Evolutionary conservation across 2,113 vertebrate genomes (phyloP), one percentile per base, ranked within the genome.

Genomic region (Sinocyclocheilus anophthalmus): DNA sequence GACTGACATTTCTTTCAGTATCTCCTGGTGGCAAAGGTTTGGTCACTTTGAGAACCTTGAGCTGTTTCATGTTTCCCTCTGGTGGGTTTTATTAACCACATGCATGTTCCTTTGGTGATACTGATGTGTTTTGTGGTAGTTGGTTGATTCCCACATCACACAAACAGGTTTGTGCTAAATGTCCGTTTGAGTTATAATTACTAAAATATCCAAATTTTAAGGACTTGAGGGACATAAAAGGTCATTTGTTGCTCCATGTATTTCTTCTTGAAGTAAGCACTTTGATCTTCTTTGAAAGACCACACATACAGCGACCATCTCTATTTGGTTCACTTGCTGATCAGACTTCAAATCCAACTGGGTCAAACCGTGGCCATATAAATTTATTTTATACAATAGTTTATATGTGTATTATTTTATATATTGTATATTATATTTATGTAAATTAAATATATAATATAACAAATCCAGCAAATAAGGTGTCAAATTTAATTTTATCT

Each of bases 121-220:
- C 72, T 80, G 55, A 87, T 57, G 79, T 87, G 86, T 61, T 85
- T 79, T 85, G 73, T 45, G 63, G 65, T 65, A 22, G 14, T 79
- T 76, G 20, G 57, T 55, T 50, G 72, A 85, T 73, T 69, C 33
- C 65, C 73, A 70, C 33, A 63, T 79, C 39, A 72, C 70, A 89
- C 83, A 87, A 69, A 3, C 30, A 48, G 65, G n/a, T 20, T n/a
- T 86, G 14, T 65, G 30, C 83, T 65, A 67, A 63, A 63, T 9
- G 26, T 48, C 63, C 4, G 1, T 82, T 70, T 84, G 76, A 82
- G 50, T 53, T 77, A 77, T 55, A 70, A 61, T 75, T 81, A 61
- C 57, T 1, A 16, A 76, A 12, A 20, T 61, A 39, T 87, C 10
- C 22, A 50, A 59, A 37, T 84, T 76, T 11, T 0, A 88, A 13